Conservation (phyloP, 2,888 invertebrate species). For the Lucinisca nassula region DNA sequence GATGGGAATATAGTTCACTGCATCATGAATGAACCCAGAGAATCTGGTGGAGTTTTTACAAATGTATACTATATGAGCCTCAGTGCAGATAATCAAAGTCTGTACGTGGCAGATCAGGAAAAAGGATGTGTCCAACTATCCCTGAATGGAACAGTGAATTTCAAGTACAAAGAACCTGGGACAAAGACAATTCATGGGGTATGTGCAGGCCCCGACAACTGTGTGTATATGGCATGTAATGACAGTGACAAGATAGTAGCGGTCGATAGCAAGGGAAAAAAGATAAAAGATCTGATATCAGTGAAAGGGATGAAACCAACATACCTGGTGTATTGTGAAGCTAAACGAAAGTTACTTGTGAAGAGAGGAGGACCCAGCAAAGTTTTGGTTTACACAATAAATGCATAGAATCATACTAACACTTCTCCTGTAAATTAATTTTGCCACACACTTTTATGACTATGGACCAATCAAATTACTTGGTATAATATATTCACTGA, state of each 20-base stretch:
- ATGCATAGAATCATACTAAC: too few relatives aligned
- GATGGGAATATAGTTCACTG: neutral
- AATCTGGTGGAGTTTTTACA: neutral
- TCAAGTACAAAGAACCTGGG: neutral
- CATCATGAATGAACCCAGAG: neutral
- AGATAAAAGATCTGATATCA: neutral
- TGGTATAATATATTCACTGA: too few relatives aligned
- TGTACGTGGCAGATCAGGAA: neutral
- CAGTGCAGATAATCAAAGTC: neutral
- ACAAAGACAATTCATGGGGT: neutral
- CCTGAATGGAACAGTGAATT: neutral
- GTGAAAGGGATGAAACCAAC: conserved; percentile 1
- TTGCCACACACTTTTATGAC: too few relatives aligned
- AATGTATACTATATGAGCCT: neutral
- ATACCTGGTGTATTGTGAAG: neutral
- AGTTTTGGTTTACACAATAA: neutral
- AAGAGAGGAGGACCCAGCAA: neutral
- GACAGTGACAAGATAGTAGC: neutral
- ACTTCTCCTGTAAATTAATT: too few relatives aligned
- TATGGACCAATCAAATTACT: too few relatives aligned
- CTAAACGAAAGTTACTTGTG: neutral
- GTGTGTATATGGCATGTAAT: neutral
- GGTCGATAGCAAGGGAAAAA: neutral
- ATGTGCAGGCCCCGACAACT: neutral
- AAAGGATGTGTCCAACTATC: neutral